Conservation (phyloP, 1,140 invertebrate species). For the Achroia grisella region DNA sequence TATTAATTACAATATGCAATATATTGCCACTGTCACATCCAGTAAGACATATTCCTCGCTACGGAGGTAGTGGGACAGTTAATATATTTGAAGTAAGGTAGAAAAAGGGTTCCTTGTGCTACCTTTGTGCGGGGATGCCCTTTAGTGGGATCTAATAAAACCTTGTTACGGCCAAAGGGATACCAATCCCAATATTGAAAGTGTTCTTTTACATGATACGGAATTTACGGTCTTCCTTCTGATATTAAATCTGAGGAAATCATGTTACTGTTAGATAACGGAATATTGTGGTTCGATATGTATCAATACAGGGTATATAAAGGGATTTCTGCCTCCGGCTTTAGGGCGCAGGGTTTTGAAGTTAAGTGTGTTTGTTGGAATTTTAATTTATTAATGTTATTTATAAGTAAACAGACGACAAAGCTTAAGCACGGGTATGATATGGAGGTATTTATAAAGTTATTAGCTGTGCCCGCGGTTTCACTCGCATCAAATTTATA, state of each 20-base stretch:
- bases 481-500: no score
- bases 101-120: constrained; percentile 67
- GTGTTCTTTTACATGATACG: constrained; percentile 72
- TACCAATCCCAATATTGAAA: constrained; percentile 71
- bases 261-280: constrained; percentile 39
- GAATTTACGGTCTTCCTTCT: constrained; percentile 68
- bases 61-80: constrained; percentile 59
- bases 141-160: constrained; percentile 73
- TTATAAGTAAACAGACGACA: no score
- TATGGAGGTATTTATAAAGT: no score
- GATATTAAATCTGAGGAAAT: constrained; percentile 65
- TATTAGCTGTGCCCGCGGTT: no score
- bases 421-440: no score
- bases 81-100: constrained; percentile 71
- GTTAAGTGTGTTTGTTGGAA: no score
- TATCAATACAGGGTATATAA: no score
- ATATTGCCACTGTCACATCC: constrained; percentile 10
- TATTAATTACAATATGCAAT: background rate
- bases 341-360: no score
- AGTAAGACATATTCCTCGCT: constrained; percentile 6
- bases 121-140: constrained; percentile 68
- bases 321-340: no score
- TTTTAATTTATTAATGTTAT: no score
- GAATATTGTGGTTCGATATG: constrained; percentile 24
- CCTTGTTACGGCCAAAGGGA: constrained; percentile 71